These are phyloP conservation scores for Eubasilissa splendida DNA, from an alignment of 2,888 invertebrate genomes.

Conservation along the genomic window DNA sequence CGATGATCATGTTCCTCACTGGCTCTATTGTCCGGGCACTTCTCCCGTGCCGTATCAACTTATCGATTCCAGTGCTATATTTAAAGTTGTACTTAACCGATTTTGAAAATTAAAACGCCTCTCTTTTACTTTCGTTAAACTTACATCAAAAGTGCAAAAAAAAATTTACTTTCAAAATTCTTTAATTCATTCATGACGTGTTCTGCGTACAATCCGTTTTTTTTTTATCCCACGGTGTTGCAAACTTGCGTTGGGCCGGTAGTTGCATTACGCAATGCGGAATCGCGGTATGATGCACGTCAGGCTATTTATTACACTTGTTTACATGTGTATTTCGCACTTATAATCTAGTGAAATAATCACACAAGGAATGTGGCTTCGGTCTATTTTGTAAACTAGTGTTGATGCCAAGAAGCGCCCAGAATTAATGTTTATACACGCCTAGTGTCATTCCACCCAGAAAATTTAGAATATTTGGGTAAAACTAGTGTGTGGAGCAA, in stretches of 20 bases:
- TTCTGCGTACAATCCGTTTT: no score
- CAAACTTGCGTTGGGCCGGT: not conserved
- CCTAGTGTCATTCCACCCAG: slow-evolving; percentile 14
- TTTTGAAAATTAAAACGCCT: no score
- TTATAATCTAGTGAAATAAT: slow-evolving; percentile 23
- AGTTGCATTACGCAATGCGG: slow-evolving; percentile 7
- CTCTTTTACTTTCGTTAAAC: no score
- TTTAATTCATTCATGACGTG: no score
- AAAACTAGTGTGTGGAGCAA: no score
- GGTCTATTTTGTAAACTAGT: slow-evolving; percentile 17
- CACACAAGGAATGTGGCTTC: slow-evolving; percentile 22
- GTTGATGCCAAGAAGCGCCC: slow-evolving; percentile 19
- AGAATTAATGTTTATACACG: slow-evolving; percentile 11
- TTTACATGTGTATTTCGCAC: slow-evolving; percentile 19
- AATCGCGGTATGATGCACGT: slow-evolving; percentile 2
- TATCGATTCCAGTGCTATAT: no score
- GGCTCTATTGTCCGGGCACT: no score
- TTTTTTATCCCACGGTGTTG: not conserved
- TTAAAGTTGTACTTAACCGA: no score
- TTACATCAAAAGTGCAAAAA: no score
- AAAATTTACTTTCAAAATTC: no score
- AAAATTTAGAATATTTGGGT: not conserved
- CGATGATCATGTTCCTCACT: no score
- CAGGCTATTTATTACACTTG: slow-evolving; percentile 3
- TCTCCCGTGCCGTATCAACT: no score